Evolutionary conservation across 2,888 invertebrate genomes (phyloP), one percentile per base, ranked within the genome.

Genomic region (Hydrotaea diabolus): DNA sequence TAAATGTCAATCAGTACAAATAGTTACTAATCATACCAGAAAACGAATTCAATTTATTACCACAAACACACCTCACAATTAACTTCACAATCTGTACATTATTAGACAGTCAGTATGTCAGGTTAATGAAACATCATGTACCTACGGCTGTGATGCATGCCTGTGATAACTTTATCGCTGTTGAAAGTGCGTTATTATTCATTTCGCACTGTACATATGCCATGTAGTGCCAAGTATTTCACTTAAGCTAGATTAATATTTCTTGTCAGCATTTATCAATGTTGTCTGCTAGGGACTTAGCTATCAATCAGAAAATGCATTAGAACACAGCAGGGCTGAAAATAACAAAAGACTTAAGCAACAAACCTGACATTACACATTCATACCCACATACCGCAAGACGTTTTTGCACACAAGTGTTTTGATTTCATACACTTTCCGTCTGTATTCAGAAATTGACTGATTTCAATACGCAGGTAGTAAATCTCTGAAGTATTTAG

Each of bases 311-410:
- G 43, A 69, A 69, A 17, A 15, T 66, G n/a, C 19, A 43, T 21
- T 43, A 69, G 69, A 69, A 69, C 69, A 69, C 69, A 69, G n/a
- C 2, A n/a, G 8, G 21, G 46, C 23, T 39, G 46, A 21, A 23
- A 43, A 46, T 23, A 69, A 69, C 69, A 31, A 69, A 69, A 69
- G 69, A 69, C 69, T 69, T 69, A 69, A 69, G 69, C 23, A 59
- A 26, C 59, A 19, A 59, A 26, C 13, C 8, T 59, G 26, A 2
- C 59, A 23, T 23, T 59, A 11, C 55, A 21, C 21, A 31, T 31
- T 7, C 31, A 31, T 31, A 31, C 31, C 2, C 31, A 31, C 31
- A 7, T 2, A 31, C 4, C 21, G 17, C 19, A 21, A 3, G n/a
- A 8, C 23, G 2, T 26, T n/a, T 31, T 15, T 31, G 62, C 8